phyloP scores from a whole-genome alignment of 1,140 invertebrate genomes.

The Grapholita molesta region DNA sequence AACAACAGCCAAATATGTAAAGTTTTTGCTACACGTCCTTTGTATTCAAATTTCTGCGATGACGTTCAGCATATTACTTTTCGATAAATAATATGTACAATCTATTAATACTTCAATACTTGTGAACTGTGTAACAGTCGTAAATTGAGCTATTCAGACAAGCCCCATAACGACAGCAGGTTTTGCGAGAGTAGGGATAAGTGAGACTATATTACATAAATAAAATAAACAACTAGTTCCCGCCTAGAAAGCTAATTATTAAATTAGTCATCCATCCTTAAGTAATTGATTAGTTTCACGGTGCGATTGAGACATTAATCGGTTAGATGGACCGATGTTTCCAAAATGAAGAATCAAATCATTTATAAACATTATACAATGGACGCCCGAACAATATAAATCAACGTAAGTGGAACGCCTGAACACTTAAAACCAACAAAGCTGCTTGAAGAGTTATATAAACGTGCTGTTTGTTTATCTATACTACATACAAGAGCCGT shows the following conservation, averaged over 20 bases:
- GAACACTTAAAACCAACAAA: slow-evolving; percentile 8
- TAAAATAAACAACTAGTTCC: too few species aligned
- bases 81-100: not conserved
- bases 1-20: not conserved
- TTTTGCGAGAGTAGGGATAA: too few species aligned
- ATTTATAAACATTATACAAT: slow-evolving; percentile 18
- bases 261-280: not conserved
- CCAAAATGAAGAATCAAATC: slow-evolving; percentile 12
- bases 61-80: not conserved
- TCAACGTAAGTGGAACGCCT: slow-evolving; percentile 9
- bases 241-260: not conserved
- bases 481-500: not conserved
- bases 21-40: not conserved
- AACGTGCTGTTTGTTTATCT: slow-evolving; percentile 2
- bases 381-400: slow-evolving; percentile 7
- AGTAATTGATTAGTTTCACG: not conserved
- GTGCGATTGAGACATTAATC: not conserved
- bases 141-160: too few species aligned
- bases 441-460: slow-evolving; percentile 12
- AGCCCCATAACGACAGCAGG: too few species aligned
- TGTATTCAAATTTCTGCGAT: slow-evolving; percentile 8
- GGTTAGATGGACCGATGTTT: not conserved
- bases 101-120: not conserved
- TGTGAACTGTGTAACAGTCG: not conserved
- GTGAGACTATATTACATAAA: too few species aligned